Evolutionary conservation across 2,113 vertebrate species (phyloP), one percentile per base, ranked within the genome.

Genomic region (Notarius quadriscutis): DNA sequence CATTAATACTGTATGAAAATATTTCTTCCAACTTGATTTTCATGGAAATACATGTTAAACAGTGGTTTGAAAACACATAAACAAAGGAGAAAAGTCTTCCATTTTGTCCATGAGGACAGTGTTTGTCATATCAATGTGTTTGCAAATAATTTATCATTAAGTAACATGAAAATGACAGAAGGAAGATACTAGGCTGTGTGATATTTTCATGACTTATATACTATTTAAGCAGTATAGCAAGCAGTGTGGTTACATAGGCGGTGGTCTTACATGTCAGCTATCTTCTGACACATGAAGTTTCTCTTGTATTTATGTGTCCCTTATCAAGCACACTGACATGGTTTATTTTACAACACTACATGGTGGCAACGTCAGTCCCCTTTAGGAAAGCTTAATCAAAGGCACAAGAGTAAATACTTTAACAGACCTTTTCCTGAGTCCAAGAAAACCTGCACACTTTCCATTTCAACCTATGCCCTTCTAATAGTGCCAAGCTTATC

Each of bases 231-330:
- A 78, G 50, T 78, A 50, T 50, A 48, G 30, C 15, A 81, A 83
- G 86, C 41, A 25, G 71, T 84, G 81, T 77, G 82, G 60, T 88
- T 84, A 57, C 75, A 88, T 69, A 69, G 85, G 87, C 87, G 88
- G 85, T 87, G 84, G 81, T 78, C 34, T 67, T 65, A 85, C 65
- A 83, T 41, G 67, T 84, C 75, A 88, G 1, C 74, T 63, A 81
- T 65, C 75, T 57, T 58, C 14, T 53, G 67, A 83, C 62, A 88
- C 78, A 57, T 88, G 79, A 80, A 20, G 9, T 77, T 30, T 50
- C 75, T n/a, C 18, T 86, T 50, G 27, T 62, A 22, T 83, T 27
- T 41, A 41, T 41, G 41, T 41, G 41, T 41, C 41, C 41, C 41
- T 90, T 55, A 62, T 84, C 10, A 84, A 84, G 84, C 84, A 34